phyloP scores from a whole-genome alignment of 2,797 vertebrate genomes.

The Glyptemys insculpta region DNA sequence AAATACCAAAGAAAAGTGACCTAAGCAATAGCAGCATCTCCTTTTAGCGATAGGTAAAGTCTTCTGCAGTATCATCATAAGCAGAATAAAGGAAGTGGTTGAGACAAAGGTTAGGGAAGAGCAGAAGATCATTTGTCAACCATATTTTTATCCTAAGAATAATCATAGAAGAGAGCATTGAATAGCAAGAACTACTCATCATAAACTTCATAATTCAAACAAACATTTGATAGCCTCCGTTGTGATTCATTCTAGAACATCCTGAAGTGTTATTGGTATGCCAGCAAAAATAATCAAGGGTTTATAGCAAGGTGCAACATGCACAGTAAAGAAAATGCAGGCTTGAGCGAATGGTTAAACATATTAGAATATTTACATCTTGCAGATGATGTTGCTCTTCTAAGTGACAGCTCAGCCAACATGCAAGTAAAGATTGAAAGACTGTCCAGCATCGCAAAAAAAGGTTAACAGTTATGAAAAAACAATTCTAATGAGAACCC shows the following conservation, averaged over 20 bases:
- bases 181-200: background rate
- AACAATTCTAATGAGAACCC: no score
- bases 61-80: background rate
- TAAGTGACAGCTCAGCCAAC: no score
- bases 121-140: background rate
- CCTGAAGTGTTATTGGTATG: background rate
- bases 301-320: background rate
- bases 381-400: no score
- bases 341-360: background rate
- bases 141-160: background rate
- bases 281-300: background rate
- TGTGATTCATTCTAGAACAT: background rate
- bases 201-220: background rate
- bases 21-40: background rate
- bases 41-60: background rate
- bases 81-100: background rate
- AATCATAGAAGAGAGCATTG: background rate
- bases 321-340: background rate
- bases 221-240: background rate
- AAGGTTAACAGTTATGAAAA: no score
- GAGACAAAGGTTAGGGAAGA: background rate
- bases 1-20: background rate
- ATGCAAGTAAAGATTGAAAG: no score
- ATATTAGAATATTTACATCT: no score
- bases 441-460: no score